phyloP scores from a whole-genome alignment of 2,797 vertebrate genomes.

The Lutjanus campechanus region DNA sequence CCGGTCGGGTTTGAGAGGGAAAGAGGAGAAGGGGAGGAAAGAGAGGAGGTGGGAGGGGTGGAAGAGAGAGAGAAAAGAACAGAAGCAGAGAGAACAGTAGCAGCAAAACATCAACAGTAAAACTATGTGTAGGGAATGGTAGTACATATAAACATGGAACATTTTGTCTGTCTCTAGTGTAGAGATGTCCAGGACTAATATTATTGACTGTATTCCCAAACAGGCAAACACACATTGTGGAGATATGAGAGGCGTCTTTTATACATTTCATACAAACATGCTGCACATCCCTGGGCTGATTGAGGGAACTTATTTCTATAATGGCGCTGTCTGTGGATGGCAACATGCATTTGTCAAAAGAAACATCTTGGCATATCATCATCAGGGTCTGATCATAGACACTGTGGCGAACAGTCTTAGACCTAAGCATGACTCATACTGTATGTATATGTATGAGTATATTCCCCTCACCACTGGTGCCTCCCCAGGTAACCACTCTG shows the following conservation, averaged over 20 bases:
- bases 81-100: too few species aligned
- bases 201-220: background rate
- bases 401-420: background rate
- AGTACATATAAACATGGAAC: too few species aligned
- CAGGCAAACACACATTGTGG: conserved; percentile 4
- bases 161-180: too few species aligned
- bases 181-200: background rate
- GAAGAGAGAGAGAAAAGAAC: too few species aligned
- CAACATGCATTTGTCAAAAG: conserved; percentile 23
- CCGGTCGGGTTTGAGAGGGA: too few species aligned
- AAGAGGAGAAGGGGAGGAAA: too few species aligned
- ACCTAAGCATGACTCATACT: background rate
- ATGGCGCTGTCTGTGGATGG: conserved; percentile 9
- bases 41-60: too few species aligned
- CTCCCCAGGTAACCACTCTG: too few species aligned
- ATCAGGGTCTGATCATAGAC: conserved; percentile 3
- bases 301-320: conserved; percentile 26
- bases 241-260: conserved; percentile 9
- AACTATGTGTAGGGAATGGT: too few species aligned
- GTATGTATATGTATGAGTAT: background rate
- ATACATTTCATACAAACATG: background rate
- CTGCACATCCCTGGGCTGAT: conserved; percentile 14
- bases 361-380: background rate
- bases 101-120: too few species aligned
- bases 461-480: background rate